phyloP scores from a whole-genome alignment of 2,113 vertebrate genomes.

The Marmota monax region DNA sequence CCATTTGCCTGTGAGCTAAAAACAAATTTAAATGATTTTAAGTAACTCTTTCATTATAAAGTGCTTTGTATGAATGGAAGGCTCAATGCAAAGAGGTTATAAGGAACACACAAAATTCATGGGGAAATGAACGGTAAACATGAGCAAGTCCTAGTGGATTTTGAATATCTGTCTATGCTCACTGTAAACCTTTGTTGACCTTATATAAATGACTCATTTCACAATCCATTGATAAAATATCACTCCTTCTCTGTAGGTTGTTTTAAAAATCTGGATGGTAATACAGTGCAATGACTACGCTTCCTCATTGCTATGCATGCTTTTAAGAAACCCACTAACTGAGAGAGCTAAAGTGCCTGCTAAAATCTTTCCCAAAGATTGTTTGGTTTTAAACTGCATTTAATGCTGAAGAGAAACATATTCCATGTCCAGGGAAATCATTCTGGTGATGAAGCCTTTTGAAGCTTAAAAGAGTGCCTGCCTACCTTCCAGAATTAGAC shows the following conservation, averaged over 20 bases:
- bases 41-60: background rate
- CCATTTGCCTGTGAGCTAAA: background rate
- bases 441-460: constrained; percentile 72
- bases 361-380: constrained; percentile 37
- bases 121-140: background rate
- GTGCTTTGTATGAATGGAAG: background rate
- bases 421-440: constrained; percentile 71
- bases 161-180: background rate
- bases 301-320: background rate
- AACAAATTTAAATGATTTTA: background rate
- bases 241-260: background rate
- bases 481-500: constrained; percentile 77
- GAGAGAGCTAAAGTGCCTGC: constrained; percentile 43
- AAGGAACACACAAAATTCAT: background rate
- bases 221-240: constrained; percentile 23
- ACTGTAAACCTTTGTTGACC: background rate
- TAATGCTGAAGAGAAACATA: constrained; percentile 76
- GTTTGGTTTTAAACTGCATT: constrained; percentile 78
- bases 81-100: background rate
- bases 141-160: background rate
- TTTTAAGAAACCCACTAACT: constrained; percentile 25
- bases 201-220: background rate
- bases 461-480: constrained; percentile 62
- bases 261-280: background rate
- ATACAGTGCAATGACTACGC: background rate